A percentile compares a stretch with the other conserved stretches of the same genome.
These are phyloP conservation scores for Brachionus angularis DNA, from an alignment of 1,140 invertebrate genomes.

Conservation along the genomic window DNA sequence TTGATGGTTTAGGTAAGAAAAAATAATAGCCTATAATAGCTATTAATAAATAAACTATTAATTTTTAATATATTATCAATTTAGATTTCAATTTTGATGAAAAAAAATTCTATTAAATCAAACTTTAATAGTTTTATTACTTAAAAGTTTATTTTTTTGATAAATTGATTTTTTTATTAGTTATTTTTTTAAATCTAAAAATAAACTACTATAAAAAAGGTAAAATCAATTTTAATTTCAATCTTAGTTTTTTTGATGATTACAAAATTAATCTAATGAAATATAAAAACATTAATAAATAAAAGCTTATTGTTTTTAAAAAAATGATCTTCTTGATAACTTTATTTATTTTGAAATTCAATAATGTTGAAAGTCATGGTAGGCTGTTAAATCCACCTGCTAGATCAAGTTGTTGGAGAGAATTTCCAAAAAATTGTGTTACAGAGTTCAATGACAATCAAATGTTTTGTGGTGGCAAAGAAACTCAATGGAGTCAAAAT, in stretches of 20 bases:
- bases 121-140: neutral
- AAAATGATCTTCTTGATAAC: neutral
- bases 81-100: constrained; percentile 31
- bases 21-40: too few species aligned
- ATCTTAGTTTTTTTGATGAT: too few species aligned
- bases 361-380: constrained; percentile 2
- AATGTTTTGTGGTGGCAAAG: constrained; percentile 79
- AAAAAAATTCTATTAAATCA: constrained; percentile 30
- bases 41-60: neutral
- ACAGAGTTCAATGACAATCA: constrained; percentile 83
- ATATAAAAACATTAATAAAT: neutral
- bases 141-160: constrained; percentile 1
- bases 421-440: constrained; percentile 49
- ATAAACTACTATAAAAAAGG: too few species aligned
- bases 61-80: neutral
- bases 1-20: constrained; percentile 37
- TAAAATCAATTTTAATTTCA: too few species aligned
- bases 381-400: constrained; percentile 39
- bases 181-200: neutral
- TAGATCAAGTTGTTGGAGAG: constrained; percentile 65
- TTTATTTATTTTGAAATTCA: neutral
- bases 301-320: neutral
- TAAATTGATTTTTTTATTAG: neutral
- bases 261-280: too few species aligned
- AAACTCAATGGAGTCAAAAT: constrained; percentile 49